phyloP scores from a whole-genome alignment of 2,113 vertebrate species.

The Tonatia bakeri region DNA sequence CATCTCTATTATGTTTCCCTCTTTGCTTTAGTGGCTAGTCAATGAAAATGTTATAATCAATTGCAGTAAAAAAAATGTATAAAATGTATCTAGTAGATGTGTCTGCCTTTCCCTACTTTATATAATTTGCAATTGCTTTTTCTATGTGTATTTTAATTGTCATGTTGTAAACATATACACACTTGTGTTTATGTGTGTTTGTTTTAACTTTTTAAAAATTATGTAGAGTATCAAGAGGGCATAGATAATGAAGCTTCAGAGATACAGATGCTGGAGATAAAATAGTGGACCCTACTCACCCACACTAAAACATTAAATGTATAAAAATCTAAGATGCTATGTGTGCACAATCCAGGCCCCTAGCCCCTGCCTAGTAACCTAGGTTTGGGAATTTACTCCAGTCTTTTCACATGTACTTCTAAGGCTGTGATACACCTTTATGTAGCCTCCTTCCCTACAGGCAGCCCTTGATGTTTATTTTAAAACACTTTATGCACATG shows the following conservation, averaged over 20 bases:
- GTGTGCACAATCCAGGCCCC: neutral
- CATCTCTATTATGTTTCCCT: neutral
- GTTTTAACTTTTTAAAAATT: slow-evolving; percentile 1
- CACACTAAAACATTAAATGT: neutral
- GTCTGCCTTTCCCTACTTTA: neutral
- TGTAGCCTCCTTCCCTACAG: neutral
- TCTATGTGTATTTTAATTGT: neutral
- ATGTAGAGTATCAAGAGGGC: neutral
- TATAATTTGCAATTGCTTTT: neutral
- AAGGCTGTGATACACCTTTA: neutral
- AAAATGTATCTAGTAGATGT: neutral
- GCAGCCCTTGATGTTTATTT: neutral
- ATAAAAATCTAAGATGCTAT: neutral
- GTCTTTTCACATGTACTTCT: neutral
- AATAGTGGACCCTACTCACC: neutral
- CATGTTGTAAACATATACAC: neutral
- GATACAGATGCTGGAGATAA: neutral
- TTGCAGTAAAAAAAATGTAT: neutral
- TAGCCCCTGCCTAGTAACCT: neutral
- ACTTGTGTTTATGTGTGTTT: neutral
- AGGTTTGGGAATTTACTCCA: neutral
- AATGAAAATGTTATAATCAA: neutral
- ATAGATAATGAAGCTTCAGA: neutral
- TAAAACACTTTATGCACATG: neutral
- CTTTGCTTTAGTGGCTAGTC: neutral